Evolutionary conservation across 2,113 vertebrate species (phyloP).

Genomic region (Python bivittatus): DNA sequence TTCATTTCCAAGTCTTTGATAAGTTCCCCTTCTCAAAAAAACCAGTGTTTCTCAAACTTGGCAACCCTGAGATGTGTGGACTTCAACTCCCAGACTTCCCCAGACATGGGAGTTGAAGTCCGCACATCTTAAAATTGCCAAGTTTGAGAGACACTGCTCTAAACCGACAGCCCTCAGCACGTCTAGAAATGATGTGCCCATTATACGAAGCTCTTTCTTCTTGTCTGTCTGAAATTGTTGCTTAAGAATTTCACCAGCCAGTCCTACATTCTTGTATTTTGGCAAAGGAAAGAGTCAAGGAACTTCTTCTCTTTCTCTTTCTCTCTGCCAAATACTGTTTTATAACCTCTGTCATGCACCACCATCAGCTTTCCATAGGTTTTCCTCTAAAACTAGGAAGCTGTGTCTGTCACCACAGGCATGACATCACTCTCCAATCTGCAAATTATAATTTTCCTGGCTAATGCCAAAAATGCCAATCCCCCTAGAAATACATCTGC

Average conservation of each 20-base stretch:
- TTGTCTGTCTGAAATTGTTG: not conserved
- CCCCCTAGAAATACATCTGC: not conserved
- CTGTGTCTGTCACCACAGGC: not conserved
- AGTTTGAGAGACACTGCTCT: too few relatives aligned
- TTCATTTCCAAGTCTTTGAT: too few relatives aligned
- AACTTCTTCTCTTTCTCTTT: not conserved
- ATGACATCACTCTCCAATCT: not conserved
- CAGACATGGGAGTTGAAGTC: too few relatives aligned
- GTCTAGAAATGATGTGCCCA: not conserved
- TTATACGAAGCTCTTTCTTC: not conserved
- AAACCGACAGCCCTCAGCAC: too few relatives aligned
- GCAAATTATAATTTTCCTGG: not conserved
- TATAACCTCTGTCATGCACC: not conserved
- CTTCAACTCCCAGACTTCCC: too few relatives aligned
- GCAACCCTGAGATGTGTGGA: too few relatives aligned
- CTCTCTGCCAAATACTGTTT: not conserved
- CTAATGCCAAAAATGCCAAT: not conserved
- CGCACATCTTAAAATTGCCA: too few relatives aligned
- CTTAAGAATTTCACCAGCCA: not conserved
- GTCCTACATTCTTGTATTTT: not conserved
- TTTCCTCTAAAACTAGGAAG: not conserved
- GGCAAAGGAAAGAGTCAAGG: not conserved
- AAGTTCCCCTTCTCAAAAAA: too few relatives aligned
- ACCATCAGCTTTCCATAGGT: not conserved
- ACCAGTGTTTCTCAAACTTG: too few relatives aligned